Base-by-base conservation (phyloP, 2,113 vertebrate species). In the Labeo catla region DNA sequence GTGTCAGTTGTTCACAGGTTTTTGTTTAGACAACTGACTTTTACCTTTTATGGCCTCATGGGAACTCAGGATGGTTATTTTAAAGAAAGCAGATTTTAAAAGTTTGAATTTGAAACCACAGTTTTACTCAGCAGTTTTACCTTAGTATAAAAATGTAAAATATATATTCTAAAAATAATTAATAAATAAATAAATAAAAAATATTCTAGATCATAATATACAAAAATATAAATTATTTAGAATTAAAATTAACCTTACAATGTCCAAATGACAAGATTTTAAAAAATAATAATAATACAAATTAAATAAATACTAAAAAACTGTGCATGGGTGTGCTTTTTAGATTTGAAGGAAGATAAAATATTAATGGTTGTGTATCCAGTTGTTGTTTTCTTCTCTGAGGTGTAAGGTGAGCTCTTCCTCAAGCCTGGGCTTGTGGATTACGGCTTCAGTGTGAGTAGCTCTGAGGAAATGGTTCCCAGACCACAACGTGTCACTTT, bases 401-500 rank as follows among this genome's bases (percentile, higher is more conserved):
- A 87, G 79, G 89, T 84, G 87, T 74, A 50, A 87, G 12, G n/a
- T 86, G 77, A 54, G 68, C 85, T 85, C 87, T 86, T 74, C 16
- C 63, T 81, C 28, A 50, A 11, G 74, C 74, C 45, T 59, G 65
- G 12, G n/a, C 13, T 70, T 83, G 87, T 76, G 83, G 87, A 86
- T 86, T 88, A 73, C 49, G 49, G 63, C 47, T 63, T 34, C 72
- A 45, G 65, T 78, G 84, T 13, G 87, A 89, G 68, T n/a, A 74
- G 84, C 81, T 82, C 70, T 47, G 43, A 54, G 65, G 81, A 82
- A 65, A 73, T 76, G 66, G 70, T 91, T 91, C 90, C 90, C 90
- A 91, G 87, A 88, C 61, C 80, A 16, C 8, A 76, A 82, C 63
- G 86, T 87, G 88, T 84, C 50, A 83, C 78, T 73, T 90, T 89